phyloP scores from a whole-genome alignment of 2,113 vertebrate species.

The Centropus unirufus region DNA sequence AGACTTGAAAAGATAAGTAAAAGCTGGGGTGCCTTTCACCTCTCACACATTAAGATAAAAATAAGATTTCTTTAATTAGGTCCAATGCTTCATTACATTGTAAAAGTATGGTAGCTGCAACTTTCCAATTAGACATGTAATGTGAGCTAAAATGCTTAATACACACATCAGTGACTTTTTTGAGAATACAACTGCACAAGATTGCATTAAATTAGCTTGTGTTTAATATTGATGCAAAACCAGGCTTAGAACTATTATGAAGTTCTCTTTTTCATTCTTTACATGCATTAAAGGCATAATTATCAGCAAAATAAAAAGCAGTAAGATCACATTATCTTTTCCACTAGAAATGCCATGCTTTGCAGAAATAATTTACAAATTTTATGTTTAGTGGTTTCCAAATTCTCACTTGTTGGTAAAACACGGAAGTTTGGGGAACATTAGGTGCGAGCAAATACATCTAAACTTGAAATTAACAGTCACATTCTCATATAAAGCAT shows the following conservation, averaged over 20 bases:
- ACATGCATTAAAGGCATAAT: neutral
- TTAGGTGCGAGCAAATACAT: slow-evolving; percentile 3
- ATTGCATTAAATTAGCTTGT: neutral
- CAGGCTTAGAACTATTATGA: neutral
- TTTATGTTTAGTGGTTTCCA: neutral
- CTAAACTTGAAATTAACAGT: neutral
- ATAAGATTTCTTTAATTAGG: neutral
- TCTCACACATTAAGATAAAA: neutral
- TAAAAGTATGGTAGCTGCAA: neutral
- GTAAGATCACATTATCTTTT: neutral
- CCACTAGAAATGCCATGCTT: neutral
- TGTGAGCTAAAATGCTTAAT: neutral
- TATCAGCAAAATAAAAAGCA: neutral
- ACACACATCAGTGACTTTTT: neutral
- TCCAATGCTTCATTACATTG: neutral
- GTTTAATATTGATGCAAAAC: neutral
- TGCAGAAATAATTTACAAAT: neutral
- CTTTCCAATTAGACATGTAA: neutral
- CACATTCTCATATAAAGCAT: neutral
- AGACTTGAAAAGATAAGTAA: neutral
- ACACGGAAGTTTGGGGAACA: neutral
- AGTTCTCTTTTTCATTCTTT: neutral
- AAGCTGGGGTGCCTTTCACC: neutral
- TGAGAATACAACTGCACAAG: neutral
- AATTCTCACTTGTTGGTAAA: neutral